Base-by-base conservation (phyloP, 64 coral and sea anemone genomes). In the Catalaphyllia jardinei region DNA sequence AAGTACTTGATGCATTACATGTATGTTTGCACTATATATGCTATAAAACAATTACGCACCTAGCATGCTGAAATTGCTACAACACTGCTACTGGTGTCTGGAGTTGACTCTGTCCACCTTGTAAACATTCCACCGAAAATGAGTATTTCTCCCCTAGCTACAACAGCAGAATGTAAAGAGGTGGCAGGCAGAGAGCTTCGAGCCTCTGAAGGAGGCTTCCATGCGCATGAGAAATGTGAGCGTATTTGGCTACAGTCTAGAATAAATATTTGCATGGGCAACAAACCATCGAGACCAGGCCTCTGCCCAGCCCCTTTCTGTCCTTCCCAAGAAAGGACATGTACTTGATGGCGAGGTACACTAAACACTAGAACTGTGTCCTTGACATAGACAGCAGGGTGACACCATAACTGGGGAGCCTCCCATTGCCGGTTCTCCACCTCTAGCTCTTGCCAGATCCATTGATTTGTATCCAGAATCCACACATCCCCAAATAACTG, bases 351-450 rank as follows among this genome's bases (percentile, higher is more conserved):
- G 38, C 62, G 71, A 42, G 92, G 87, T 17, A 78, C 64, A 38
- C 92, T 93, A 61, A 95, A 95, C n/a, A 95, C 93, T 1, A 98
- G 75, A 29, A 98, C 69, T 65, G 77, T 91, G 67, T 95, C 71
- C n/a, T 86, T 24, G 30, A 98, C 67, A 42, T 60, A 86, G 39
- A 95, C 87, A 5, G 96, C 93, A 59, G 90, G 96, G 74, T 98
- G 96, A 60, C 93, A 98, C 96, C 96, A 98, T 29, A 98, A 22
- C 18, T 98, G 93, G 2, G 96, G 96, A 10, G 96, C 96, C 39
- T 89, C 96, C 69, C 86, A 91, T 0, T 88, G 62, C 49, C 74
- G 50, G 67, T 93, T 94, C 12, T 62, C 46, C 13, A 95, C 93
- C 15, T 92, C 62, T 10, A 95, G 55, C 60, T 98, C 96, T 20